Percentiles rank a stretch among this genome's conserved stretches.
Evolutionary conservation across 2,113 vertebrate species (phyloP).

Genomic region (Entelurus aequoreus): DNA sequence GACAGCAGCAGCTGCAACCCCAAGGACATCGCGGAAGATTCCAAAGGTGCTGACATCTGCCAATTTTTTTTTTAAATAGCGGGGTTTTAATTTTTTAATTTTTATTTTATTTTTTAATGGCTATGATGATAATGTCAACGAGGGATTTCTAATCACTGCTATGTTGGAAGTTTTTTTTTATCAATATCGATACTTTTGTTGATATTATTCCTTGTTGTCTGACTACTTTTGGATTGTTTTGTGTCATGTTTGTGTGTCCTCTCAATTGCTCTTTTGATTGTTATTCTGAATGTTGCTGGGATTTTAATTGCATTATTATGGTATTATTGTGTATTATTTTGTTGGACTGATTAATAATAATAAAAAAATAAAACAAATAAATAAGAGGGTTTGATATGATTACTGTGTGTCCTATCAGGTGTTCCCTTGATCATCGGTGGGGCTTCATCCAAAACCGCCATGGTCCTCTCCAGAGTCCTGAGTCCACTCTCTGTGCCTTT

Average conservation of each 20-base stretch:
- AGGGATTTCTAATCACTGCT: no score
- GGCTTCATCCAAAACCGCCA: constrained; percentile 55
- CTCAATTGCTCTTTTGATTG: no score
- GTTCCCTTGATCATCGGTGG: constrained; percentile 66
- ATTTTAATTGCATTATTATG: no score
- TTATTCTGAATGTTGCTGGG: no score
- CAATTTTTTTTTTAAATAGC: background rate
- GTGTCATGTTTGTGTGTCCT: no score
- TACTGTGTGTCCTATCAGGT: constrained; percentile 14
- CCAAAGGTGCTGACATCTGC: constrained; percentile 7
- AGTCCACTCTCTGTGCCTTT: constrained; percentile 62
- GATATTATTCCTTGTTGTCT: no score
- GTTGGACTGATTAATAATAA: no score
- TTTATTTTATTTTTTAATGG: background rate
- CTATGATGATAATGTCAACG: no score
- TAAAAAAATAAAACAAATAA: background rate
- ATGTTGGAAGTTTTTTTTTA: no score
- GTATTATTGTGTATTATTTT: no score
- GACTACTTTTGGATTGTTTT: no score
- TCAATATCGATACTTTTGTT: no score
- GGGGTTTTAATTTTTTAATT: background rate
- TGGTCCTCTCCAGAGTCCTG: constrained; percentile 60
- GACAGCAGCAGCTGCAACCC: constrained; percentile 43
- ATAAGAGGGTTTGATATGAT: background rate
- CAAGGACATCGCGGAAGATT: constrained; percentile 3